Evolutionary conservation across 2,888 invertebrate genomes (phyloP), one percentile per base, ranked within the genome.

Genomic region (Trilocha varians): DNA sequence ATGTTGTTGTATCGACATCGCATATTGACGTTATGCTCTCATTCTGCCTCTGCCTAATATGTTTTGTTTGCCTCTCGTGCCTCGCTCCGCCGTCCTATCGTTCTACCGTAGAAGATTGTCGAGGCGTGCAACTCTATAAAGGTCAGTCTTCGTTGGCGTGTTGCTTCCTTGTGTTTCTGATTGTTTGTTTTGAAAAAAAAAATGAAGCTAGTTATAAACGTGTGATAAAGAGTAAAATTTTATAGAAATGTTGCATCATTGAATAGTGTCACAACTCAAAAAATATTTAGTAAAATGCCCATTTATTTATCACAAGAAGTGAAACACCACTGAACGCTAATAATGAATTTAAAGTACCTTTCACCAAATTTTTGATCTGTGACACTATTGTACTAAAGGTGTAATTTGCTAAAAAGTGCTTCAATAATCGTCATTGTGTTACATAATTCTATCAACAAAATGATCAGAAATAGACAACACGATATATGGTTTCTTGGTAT

Each of bases 81-180:
- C 65, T 59, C 69, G 70, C 60, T 63, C 67, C 70, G 71, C 65
- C 66, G 70, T 54, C 66, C 78, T 73, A 70, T 70, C 73, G 79
- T 80, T 74, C 77, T 72, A 64, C 73, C 60, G 88, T 93, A 93
- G 94, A 94, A 94, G 94, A 93, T 95, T 91, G 90, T 93, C 90
- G 94, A 95, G 90, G 94, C 94, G 90, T 94, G 94, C 93, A 93
- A 94, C 89, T 93, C 94, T 74, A 91, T 95, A 79, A 95, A 95
- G 94, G 95, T 95, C 68, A 83, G 84, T 84, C 57, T 62, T 53
- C 67, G 66, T 71, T 71, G 70, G 50, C 46, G 48, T 36, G 43
- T 46, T 53, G 48, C 56, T 53, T 58, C 55, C 52, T 42, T 50
- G 55, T 52, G 48, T 55, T 52, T 55, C 45, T 51, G 53, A 54